Evolutionary conservation across 2,113 vertebrate genomes (phyloP), one percentile per base, ranked within the genome.

Genomic region (Prolemur simus): DNA sequence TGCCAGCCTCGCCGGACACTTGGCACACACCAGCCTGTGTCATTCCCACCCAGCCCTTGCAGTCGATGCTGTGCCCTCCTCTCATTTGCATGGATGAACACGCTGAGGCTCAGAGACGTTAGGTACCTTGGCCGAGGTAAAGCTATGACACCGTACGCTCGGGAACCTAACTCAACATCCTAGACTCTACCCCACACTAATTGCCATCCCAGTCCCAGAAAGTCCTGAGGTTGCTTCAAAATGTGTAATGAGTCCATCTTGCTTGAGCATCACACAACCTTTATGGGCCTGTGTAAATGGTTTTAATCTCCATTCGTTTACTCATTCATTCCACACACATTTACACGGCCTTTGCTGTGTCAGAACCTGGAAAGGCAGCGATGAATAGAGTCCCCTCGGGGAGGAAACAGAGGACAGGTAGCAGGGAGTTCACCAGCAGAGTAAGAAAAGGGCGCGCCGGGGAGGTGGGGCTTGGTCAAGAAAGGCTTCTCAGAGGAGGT

Each of bases 131-230:
- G n/a, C 39, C 25, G 8, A 63, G 25, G 34, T 10, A 74, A 89
- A 60, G 34, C 56, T 82, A 3, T 3, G 29, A 42, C 7, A 5
- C 23, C 7, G 15, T 39, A 5, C 34, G 11, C n/a, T 74, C 32
- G 45, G 63, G 52, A 52, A 42, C 21, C 60, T 32, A 42, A 34
- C 8, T 88, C 47, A 0, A 1, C 49, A 5, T 83, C 42, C 74
- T 39, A 39, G 58, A 47, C 4, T 27, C 66, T 25, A 3, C 27
- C 12, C 6, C 42, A 1, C 0, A 0, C 25, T 60, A 0, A 4
- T 37, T 32, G 45, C 60, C 4, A 0, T 10, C 25, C 14, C 68
- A 29, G 18, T 54, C 10, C 77, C 13, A 27, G 8, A 39, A 13
- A 6, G 32, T 2, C 54, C 81, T 3, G 29, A 37, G 27, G 15